Conservation (phyloP, 2,797 vertebrate genomes). For the Semotilus atromaculatus region DNA sequence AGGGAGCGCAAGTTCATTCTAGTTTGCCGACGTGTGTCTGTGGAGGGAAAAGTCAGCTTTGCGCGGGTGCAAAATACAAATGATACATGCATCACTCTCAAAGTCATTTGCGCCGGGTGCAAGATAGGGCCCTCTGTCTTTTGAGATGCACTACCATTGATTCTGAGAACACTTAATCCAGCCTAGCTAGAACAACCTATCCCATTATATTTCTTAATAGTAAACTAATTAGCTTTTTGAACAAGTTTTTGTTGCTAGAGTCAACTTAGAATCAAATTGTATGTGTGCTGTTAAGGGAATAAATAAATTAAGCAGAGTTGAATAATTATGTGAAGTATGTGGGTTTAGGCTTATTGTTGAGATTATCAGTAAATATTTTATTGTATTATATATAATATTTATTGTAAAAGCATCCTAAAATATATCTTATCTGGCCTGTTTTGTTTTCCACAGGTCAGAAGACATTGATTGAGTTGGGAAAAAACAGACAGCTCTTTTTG, state of each 20-base stretch:
- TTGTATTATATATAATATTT: too few species aligned
- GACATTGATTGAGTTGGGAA: constrained; percentile 23
- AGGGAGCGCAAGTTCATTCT: too few species aligned
- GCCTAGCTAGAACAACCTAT: background rate
- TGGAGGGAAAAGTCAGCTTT: too few species aligned
- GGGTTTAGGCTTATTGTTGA: background rate
- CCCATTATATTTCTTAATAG: background rate
- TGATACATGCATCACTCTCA: too few species aligned
- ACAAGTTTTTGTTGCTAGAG: background rate
- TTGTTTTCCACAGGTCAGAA: constrained; percentile 26
- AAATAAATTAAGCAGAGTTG: background rate
- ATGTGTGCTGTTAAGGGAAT: background rate
- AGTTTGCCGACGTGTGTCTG: too few species aligned
- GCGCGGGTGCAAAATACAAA: too few species aligned
- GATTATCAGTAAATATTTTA: constrained; percentile 4
- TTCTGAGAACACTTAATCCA: constrained; percentile 4
- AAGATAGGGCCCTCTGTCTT: too few species aligned
- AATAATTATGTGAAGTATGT: background rate
- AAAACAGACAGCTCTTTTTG: constrained; percentile 19
- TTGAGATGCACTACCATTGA: background rate
- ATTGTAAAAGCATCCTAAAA: constrained; percentile 7
- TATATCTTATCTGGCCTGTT: background rate
- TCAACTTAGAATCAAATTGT: background rate
- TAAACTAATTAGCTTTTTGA: too few species aligned
- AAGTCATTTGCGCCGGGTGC: too few species aligned